Percentiles rank a stretch among this genome's conserved stretches.
phyloP scores from a whole-genome alignment of 1,140 invertebrate genomes.

The Sminthurides bifidus region DNA sequence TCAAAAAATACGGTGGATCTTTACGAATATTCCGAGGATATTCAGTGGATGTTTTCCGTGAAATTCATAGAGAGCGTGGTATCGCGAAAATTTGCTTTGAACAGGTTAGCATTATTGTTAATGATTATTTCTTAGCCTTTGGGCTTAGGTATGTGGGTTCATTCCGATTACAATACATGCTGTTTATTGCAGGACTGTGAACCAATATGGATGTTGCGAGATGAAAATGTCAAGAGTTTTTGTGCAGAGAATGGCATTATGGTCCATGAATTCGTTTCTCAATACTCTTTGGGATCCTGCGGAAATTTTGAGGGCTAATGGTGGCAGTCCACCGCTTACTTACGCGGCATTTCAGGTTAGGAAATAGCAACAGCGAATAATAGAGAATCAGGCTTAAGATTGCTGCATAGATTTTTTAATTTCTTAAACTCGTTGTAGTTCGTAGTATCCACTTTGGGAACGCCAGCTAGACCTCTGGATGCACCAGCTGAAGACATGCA shows the following conservation, averaged over 20 bases:
- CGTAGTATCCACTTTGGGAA: slow-evolving; percentile 33
- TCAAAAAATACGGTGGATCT: slow-evolving; percentile 45
- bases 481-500: neutral
- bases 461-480: slow-evolving; percentile 31
- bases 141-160: neutral
- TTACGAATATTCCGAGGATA: slow-evolving; percentile 52
- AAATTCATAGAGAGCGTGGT: slow-evolving; percentile 44
- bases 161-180: neutral
- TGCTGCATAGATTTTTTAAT: too few species aligned
- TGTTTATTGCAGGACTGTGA: slow-evolving; percentile 46
- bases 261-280: slow-evolving; percentile 50
- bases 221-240: slow-evolving; percentile 45
- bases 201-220: slow-evolving; percentile 52
- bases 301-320: slow-evolving; percentile 52
- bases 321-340: slow-evolving; percentile 56
- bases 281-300: slow-evolving; percentile 59
- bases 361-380: neutral
- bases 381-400: too few species aligned
- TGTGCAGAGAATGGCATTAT: slow-evolving; percentile 46
- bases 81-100: slow-evolving; percentile 49
- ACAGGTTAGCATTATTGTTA: slow-evolving; percentile 35
- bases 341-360: slow-evolving; percentile 58
- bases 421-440: slow-evolving; percentile 16
- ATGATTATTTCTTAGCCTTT: neutral
- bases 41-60: slow-evolving; percentile 47